Evolutionary conservation across 2,113 vertebrate species (phyloP).

Genomic region (Verasper variegatus): DNA sequence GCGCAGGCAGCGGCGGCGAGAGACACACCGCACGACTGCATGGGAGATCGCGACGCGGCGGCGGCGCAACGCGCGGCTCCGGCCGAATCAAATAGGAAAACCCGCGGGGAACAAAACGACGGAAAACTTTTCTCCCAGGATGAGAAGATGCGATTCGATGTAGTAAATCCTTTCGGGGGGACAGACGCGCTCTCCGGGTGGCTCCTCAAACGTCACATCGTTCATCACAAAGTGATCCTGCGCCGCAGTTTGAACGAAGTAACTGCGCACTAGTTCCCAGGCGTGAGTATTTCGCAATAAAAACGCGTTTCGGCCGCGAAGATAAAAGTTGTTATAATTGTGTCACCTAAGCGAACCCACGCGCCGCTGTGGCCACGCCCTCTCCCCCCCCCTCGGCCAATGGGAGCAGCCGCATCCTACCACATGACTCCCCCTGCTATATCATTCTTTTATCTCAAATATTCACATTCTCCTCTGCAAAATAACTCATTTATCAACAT

Average conservation of each 20-base stretch:
- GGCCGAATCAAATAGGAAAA: slow-evolving; percentile 71
- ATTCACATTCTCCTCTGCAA: slow-evolving; percentile 41
- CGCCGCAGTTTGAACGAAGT: slow-evolving; percentile 49
- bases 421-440: slow-evolving; percentile 85
- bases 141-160: slow-evolving; percentile 78
- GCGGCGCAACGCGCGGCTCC: slow-evolving; percentile 76
- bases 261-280: slow-evolving; percentile 51
- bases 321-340: slow-evolving; percentile 98
- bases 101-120: slow-evolving; percentile 58
- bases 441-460: slow-evolving; percentile 70
- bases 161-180: slow-evolving; percentile 82
- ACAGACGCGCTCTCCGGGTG: slow-evolving; percentile 74
- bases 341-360: slow-evolving; percentile 93
- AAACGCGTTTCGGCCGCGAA: slow-evolving; percentile 84
- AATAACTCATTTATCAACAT: not conserved
- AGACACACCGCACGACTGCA: slow-evolving; percentile 99
- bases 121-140: slow-evolving; percentile 78
- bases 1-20: slow-evolving; percentile 87
- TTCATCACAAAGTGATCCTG: slow-evolving; percentile 66
- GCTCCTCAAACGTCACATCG: slow-evolving; percentile 82
- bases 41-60: slow-evolving; percentile 87
- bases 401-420: slow-evolving; percentile 28
- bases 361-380: slow-evolving; percentile 89
- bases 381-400: slow-evolving; percentile 79
- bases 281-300: slow-evolving; percentile 83